Evolutionary conservation across 2,888 invertebrate species (phyloP).

Genomic region (Sepioteuthis lessoniana): DNA sequence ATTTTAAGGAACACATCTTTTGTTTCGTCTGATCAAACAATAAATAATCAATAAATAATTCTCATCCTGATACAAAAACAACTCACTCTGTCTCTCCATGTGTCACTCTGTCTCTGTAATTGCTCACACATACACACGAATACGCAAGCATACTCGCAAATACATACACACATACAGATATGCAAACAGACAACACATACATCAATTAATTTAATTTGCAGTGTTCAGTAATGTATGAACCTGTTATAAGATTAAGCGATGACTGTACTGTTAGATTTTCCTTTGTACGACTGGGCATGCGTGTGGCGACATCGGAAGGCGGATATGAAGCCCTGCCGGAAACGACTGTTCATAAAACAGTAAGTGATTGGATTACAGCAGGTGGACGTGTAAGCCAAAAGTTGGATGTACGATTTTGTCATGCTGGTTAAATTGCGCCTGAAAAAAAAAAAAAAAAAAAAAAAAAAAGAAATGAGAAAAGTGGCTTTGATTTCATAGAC

Average conservation of each 20-base stretch:
- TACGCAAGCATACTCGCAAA: no score
- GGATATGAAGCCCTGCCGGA: slow-evolving; percentile 86
- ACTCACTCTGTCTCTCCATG: neutral
- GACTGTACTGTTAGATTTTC: neutral
- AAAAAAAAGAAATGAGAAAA: neutral
- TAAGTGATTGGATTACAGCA: slow-evolving; percentile 94
- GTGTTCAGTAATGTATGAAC: neutral
- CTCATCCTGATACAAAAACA: neutral
- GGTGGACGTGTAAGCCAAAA: slow-evolving; percentile 87
- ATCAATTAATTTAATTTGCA: neutral
- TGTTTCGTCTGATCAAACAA: neutral
- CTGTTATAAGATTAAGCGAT: neutral
- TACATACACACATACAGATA: no score
- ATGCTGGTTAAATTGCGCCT: slow-evolving; percentile 59
- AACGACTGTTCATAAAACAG: slow-evolving; percentile 92
- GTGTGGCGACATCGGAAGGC: slow-evolving; percentile 81
- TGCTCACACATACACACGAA: neutral
- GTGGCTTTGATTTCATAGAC: no score
- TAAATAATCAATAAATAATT: neutral
- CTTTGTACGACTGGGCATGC: slow-evolving; percentile 52
- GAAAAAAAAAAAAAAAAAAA: slow-evolving; percentile 76
- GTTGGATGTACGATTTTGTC: slow-evolving; percentile 82
- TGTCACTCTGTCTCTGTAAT: neutral
- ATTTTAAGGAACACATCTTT: neutral
- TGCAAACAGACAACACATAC: no score